Base-by-base conservation (phyloP, 2,888 invertebrate species). In the Dicyrtoma fusca region DNA sequence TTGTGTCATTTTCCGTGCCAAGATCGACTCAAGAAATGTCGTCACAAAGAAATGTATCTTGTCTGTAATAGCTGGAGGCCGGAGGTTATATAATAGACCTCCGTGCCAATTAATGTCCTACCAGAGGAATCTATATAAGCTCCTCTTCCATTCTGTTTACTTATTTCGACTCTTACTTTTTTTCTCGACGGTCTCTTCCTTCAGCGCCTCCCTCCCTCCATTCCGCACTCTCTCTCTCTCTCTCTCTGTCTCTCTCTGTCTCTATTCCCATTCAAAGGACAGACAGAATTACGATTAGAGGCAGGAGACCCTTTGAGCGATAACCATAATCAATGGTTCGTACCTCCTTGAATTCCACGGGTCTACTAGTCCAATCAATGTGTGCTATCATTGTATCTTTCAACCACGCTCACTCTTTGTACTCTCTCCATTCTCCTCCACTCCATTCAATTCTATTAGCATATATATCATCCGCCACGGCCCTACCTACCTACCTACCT, bases 81-180 rank as follows among this genome's bases (percentile, higher is more conserved):
- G 66, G 53, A 66, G 61, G 61, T 66, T 19, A 53, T 51, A 21
- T 17, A 62, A 19, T 34, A 62, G 14, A 47, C 45, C 47, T 11
- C 63, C 21, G 63, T 63, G 63, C 63, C 63, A 63, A 63, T 63
- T 47, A 63, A 63, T 63, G 63, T 21, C 25, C 34, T 57, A 25
- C 57, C 25, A 57, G 23, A 23, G 19, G 14, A 34, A 34, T 34
- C 34, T 34, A 34, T 34, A 34, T 34, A 34, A 34, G 4, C 34
- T 34, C 8, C 34, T 34, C 8, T 8, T 34, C 8, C 34, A 34
- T 34, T 34, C 34, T 34, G 34, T 34, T 34, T 34, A 34, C 34
- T 34, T 34, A 34, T 34, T 34, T 34, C 34, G 4, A 34, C 3
- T 8, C 8, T 8, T 34, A 34, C 8, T 34, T 34, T 34, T 34